A percentile compares a stretch with the other conserved stretches of the same genome.
phyloP scores from a whole-genome alignment of 2,797 vertebrate species.

The Loris lydekkerianus region DNA sequence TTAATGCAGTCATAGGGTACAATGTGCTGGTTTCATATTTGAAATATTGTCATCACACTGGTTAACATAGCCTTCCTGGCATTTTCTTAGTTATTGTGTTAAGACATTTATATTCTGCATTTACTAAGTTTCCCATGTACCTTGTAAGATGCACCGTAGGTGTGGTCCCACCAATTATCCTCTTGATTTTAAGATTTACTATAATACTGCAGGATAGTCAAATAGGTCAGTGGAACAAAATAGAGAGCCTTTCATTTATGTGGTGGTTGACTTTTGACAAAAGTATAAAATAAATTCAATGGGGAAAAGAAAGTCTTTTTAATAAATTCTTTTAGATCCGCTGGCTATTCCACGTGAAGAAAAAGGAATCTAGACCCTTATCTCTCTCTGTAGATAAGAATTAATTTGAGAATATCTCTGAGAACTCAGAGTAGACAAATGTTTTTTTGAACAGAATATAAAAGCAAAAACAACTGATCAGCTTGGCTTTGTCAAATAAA shows the following conservation, averaged over 20 bases:
- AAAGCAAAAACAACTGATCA: background rate
- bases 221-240: background rate
- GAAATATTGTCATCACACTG: too few species aligned
- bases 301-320: background rate
- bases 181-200: slow-evolving; percentile 42
- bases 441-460: background rate
- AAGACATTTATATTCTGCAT: too few species aligned
- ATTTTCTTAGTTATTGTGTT: too few species aligned
- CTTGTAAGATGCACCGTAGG: too few species aligned
- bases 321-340: background rate
- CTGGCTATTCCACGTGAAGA: background rate
- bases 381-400: slow-evolving; percentile 24
- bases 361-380: background rate
- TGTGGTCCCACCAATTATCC: too few species aligned
- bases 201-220: background rate
- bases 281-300: background rate
- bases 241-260: background rate
- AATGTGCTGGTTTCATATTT: too few species aligned
- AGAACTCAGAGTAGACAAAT: background rate
- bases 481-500: slow-evolving; percentile 22
- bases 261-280: background rate
- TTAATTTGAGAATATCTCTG: slow-evolving; percentile 38
- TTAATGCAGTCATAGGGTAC: too few species aligned
- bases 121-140: too few species aligned
- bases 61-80: too few species aligned